phyloP scores from a whole-genome alignment of 1,140 invertebrate species.

The Lethrus apterus region DNA sequence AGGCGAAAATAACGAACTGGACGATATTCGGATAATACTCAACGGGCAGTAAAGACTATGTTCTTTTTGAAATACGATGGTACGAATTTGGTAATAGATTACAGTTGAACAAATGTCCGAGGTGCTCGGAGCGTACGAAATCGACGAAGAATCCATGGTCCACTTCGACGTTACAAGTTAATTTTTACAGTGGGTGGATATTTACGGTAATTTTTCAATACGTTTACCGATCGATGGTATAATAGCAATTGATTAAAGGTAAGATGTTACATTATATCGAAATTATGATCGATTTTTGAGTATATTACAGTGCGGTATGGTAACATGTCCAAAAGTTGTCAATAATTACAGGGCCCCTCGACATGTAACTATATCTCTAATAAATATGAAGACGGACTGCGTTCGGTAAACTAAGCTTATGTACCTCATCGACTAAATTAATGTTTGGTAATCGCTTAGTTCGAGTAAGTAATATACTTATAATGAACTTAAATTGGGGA shows the following conservation, averaged over 20 bases:
- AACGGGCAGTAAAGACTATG: slow-evolving; percentile 8
- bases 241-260: slow-evolving; percentile 17
- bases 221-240: slow-evolving; percentile 2
- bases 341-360: slow-evolving; percentile 1
- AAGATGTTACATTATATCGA: slow-evolving; percentile 9
- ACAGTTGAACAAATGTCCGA: slow-evolving; percentile 6
- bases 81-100: slow-evolving; percentile 22
- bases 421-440: too few relatives aligned
- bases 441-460: too few relatives aligned
- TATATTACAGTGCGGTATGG: slow-evolving; percentile 8
- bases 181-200: slow-evolving; percentile 20
- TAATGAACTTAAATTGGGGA: too few relatives aligned
- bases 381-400: too few relatives aligned
- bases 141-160: background rate
- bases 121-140: background rate
- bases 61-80: slow-evolving; percentile 21
- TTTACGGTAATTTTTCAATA: background rate
- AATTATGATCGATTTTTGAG: slow-evolving; percentile 10
- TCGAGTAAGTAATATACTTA: too few relatives aligned
- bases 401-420: too few relatives aligned
- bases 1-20: slow-evolving; percentile 11
- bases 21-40: background rate
- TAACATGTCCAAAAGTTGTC: background rate
- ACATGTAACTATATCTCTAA: too few relatives aligned
- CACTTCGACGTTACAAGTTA: slow-evolving; percentile 6